Conservation (phyloP, 1,140 invertebrate genomes). For the Cotesia chilonis region DNA sequence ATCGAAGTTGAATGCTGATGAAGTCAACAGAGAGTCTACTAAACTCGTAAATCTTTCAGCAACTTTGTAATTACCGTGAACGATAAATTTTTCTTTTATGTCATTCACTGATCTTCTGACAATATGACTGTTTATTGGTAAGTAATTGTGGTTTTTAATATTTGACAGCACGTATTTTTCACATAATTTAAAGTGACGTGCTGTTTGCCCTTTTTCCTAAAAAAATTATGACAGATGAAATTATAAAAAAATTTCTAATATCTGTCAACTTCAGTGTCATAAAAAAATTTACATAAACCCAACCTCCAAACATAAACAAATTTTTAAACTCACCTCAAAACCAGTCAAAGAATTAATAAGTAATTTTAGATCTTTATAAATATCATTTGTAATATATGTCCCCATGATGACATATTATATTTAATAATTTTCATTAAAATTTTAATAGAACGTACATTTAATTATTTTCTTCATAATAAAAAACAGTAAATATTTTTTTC, state of each 20-base stretch:
- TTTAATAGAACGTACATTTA: too few species aligned
- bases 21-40: constrained; percentile 54
- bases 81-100: constrained; percentile 58
- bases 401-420: constrained; percentile 47
- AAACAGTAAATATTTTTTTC: too few species aligned
- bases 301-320: constrained; percentile 20
- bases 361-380: constrained; percentile 57
- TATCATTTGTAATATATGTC: constrained; percentile 56
- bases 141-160: constrained; percentile 62
- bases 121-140: constrained; percentile 58
- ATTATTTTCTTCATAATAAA: too few species aligned
- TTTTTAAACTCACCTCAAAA: constrained; percentile 51
- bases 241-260: neutral
- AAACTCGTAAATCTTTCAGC: constrained; percentile 57
- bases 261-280: neutral
- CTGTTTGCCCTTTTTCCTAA: constrained; percentile 57
- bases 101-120: constrained; percentile 58
- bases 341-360: constrained; percentile 57
- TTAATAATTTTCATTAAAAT: too few species aligned
- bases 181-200: constrained; percentile 54
- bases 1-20: constrained; percentile 56
- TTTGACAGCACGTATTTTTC: constrained; percentile 62
- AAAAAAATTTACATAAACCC: neutral
- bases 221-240: constrained; percentile 13
- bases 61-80: constrained; percentile 63